Evolutionary conservation across 2,113 vertebrate species (phyloP), one percentile per base, ranked within the genome.

Genomic region (Nibea albiflora): DNA sequence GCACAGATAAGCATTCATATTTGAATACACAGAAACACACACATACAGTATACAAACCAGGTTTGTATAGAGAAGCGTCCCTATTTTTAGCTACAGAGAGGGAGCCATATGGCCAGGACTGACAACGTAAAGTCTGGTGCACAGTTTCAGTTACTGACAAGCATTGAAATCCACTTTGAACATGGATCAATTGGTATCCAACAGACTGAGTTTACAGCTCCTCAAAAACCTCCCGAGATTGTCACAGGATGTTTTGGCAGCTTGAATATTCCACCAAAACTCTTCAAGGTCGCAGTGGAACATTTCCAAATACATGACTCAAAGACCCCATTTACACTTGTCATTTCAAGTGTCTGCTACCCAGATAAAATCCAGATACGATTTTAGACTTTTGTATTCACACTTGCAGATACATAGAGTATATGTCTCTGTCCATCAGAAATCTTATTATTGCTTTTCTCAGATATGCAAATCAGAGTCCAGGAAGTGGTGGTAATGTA

Each of bases 111-210:
- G 73, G 64, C 31, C 7, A 26, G 22, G 42, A 56, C 11, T 54
- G 19, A 71, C 60, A 57, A 52, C 46, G 70, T 68, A 11, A 76
- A 69, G 39, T 62, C 69, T 57, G 57, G 53, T 44, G 6, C 54
- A 16, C n/a, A 46, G 68, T 73, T 42, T 80, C 52, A 75, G 19
- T 70, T 63, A 50, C 68, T 56, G 44, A 81, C 42, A 61, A 64
- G 56, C 52, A 69, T 15, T 78, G 78, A 39, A 74, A n/a, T 56
- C 47, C 46, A 52, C 58, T 73, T 49, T 49, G 22, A 84, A 63
- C 60, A 74, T 24, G 0, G 17, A 44, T 74, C 15, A 57, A 49
- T 20, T 84, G 28, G 39, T 49, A 64, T 35, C 65, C 56, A 49
- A 9, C 52, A 56, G 49, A 57, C 9, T 35, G 44, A 63, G 24